A percentile compares a stretch with the other conserved stretches of the same genome.
These are phyloP conservation scores for Fissipunctia ypsillon DNA, from an alignment of 2,888 invertebrate species.

Conservation along the genomic window DNA sequence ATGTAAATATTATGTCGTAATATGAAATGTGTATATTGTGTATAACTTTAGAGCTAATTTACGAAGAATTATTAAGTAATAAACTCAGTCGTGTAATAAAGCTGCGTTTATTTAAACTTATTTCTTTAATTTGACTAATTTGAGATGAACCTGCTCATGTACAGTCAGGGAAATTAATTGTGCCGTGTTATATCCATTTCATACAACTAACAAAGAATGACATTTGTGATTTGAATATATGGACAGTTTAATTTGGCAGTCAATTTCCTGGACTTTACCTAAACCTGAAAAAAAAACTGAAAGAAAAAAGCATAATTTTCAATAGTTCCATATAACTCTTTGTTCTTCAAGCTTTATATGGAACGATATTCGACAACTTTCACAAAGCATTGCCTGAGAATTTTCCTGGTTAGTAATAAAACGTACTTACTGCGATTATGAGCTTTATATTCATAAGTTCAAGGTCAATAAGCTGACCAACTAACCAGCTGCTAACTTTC, in stretches of 20 bases:
- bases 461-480: too few relatives aligned
- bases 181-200: not conserved
- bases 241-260: not conserved
- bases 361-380: not conserved
- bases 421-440: too few relatives aligned
- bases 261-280: not conserved
- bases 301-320: not conserved
- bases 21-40: not conserved
- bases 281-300: not conserved
- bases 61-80: not conserved
- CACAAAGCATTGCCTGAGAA: too few relatives aligned
- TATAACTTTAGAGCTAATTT: not conserved
- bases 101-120: not conserved
- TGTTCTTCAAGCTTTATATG: not conserved
- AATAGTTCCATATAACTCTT: not conserved
- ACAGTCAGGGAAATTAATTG: not conserved
- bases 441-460: too few relatives aligned
- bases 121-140: not conserved
- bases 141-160: too few relatives aligned
- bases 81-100: conserved; percentile 6
- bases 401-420: too few relatives aligned
- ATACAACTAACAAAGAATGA: not conserved
- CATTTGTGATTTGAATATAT: not conserved
- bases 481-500: too few relatives aligned
- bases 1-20: conserved; percentile 24